Conservation (phyloP, 2,888 invertebrate genomes). For the Cryptocheilus praepositus region DNA sequence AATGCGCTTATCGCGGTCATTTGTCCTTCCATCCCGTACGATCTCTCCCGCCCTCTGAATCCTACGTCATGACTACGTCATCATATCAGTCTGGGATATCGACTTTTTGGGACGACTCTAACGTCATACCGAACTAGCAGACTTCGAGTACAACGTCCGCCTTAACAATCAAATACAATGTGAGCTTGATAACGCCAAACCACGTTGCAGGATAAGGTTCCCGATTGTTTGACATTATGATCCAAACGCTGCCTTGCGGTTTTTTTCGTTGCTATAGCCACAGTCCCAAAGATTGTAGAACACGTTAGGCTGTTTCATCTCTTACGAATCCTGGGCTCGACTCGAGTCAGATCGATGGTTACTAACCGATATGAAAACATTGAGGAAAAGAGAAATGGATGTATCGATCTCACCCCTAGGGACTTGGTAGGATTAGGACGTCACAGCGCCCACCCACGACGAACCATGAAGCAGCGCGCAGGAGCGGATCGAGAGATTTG, state of each 20-base stretch:
- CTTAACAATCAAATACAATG: too few species aligned
- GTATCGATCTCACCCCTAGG: slow-evolving; percentile 69
- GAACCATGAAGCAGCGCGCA: slow-evolving; percentile 46
- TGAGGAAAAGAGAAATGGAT: slow-evolving; percentile 59
- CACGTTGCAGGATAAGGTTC: too few species aligned
- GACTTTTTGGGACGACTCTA: too few species aligned
- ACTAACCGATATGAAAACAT: slow-evolving; percentile 43
- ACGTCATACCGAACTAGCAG: too few species aligned
- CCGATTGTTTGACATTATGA: background rate
- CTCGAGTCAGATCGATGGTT: slow-evolving; percentile 30
- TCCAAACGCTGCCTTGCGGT: background rate
- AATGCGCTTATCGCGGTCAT: too few species aligned
- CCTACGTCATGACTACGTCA: too few species aligned
- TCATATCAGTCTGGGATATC: too few species aligned
- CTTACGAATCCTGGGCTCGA: slow-evolving; percentile 30
- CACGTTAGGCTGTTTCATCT: slow-evolving; percentile 40
- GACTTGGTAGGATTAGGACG: slow-evolving; percentile 63
- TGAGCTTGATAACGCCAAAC: too few species aligned
- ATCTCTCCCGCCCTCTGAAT: too few species aligned
- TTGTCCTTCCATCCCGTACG: too few species aligned
- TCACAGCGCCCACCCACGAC: slow-evolving; percentile 58
- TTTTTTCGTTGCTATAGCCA: background rate
- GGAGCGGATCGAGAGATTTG: slow-evolving; percentile 45
- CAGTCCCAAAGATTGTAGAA: background rate
- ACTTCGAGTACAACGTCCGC: too few species aligned